Evolutionary conservation across 2,888 invertebrate species (phyloP), one percentile per base, ranked within the genome.

Genomic region (Caenorhabditis wallacei): DNA sequence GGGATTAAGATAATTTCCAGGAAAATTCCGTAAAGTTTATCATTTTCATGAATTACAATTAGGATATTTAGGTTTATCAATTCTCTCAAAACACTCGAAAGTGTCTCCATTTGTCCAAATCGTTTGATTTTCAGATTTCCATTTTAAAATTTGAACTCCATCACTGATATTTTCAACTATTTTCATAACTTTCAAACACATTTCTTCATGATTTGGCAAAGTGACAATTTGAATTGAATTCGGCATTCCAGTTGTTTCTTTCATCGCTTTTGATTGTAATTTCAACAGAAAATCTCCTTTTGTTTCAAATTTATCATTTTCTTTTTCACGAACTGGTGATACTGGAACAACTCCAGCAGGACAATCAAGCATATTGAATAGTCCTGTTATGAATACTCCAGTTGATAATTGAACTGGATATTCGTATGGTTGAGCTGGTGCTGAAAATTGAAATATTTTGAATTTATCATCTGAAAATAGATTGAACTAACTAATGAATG

Each of bases 331-430:
- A 26, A 89, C 92, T 35, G 82, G 88, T 10, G 91, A 92, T 43
- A 92, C 89, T 7, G 92, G 93, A 11, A 93, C 90, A 11, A 92
- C 88, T 8, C 92, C 93, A 18, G 91, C 89, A 0, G 93, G 92
- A 54, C 91, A 91, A 85, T 93, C 92, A 11, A 92, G 84, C 74
- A 92, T 80, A 75, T 92, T 92, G 87, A 88, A 93, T 30, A 92
- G 66, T 3, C 86, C 85, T 1, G 92, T 92, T 18, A 87, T 87
- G 43, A 90, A 87, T 2, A 85, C 88, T 13, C 87, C 92, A 2
- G 87, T 82, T 16, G 87, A 82, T 22, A 91, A 72, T 35, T 85
- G 68, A 3, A 84, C 80, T 1, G 90, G 90, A 46, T 84, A 89
- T 16, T 87, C 51, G 61, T 89, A 90, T 2, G 84, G 84, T 24